Base-by-base conservation (phyloP, 2,888 invertebrate genomes). In the Callyntrura sp. region DNA sequence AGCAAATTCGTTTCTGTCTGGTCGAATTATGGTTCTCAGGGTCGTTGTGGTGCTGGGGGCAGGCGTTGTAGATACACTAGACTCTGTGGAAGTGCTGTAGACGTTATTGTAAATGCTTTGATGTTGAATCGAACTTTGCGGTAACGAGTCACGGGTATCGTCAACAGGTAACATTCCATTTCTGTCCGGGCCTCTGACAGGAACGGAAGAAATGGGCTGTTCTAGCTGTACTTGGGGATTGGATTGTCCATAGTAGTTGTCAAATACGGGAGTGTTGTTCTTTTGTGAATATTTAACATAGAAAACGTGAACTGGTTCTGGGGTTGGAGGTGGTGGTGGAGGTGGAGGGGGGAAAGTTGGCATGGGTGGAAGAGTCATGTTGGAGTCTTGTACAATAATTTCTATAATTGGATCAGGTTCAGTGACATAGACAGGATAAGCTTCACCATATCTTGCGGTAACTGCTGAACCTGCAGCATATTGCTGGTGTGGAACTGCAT, bases 311-410 rank as follows among this genome's bases (percentile, higher is more conserved):
- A 98, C 97, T 43, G 98, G 97, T 94, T 98, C 98, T 94, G 97
- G 97, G 91, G 95, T 95, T 20, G 95, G 95, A 0, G 96, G 94
- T 17, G 95, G 95, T 1, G 95, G 95, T 14, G 91, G 92, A 9
- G 95, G 95, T 5, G 95, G 94, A 0, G 95, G 95, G 0, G 95
- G 95, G 0, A 96, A 96, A 1, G 92, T 90, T 25, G 93, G 93
- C 4, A 96, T 95, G 1, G 97, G 96, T 0, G 97, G 97, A 1
- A 97, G 94, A 0, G 97, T 96, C 94, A 97, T 97, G 94, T 98
- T 98, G 0, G 98, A 97, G 94, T 98, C 98, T 94, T 97, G 98
- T 82, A 98, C 98, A 91, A 98, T 98, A 92, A 98, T 98, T 95
- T 98, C 98, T 93, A 98, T 98, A 23, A 98, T 98, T 5, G 98